Evolutionary conservation across 2,888 invertebrate genomes (phyloP).

Genomic region (Phorcus lineatus): DNA sequence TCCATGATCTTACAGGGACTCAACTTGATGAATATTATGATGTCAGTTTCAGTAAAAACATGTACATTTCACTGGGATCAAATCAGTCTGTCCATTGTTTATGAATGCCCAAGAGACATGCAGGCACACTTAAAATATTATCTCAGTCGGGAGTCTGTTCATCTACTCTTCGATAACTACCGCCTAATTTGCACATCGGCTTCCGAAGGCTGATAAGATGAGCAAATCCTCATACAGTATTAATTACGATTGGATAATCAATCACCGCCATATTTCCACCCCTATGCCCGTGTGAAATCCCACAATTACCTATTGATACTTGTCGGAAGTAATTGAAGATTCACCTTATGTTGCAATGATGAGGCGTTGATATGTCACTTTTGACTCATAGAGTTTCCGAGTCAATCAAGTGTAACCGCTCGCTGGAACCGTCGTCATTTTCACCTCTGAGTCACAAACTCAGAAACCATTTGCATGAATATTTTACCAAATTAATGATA

Average conservation of each 20-base stretch:
- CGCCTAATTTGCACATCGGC: background rate
- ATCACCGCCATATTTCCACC: background rate
- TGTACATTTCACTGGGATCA: background rate
- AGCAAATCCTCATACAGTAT: background rate
- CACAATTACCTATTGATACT: slow-evolving; percentile 3
- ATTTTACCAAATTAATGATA: background rate
- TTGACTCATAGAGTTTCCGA: background rate
- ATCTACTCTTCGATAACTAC: background rate
- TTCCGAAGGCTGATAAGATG: background rate
- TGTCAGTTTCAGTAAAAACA: too few relatives aligned
- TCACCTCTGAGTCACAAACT: background rate
- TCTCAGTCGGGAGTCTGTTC: background rate
- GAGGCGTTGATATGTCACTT: background rate
- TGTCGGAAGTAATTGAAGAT: background rate
- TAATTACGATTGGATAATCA: background rate
- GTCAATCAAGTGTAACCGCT: background rate
- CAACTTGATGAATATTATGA: too few relatives aligned
- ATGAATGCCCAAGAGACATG: background rate
- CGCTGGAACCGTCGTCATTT: background rate
- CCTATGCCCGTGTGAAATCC: background rate
- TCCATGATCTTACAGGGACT: too few relatives aligned
- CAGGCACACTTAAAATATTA: background rate
- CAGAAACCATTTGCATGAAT: background rate
- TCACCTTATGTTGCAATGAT: background rate
- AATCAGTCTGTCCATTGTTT: background rate